Base-by-base conservation (phyloP, 2,113 vertebrate species). In the Epinephelus moara region DNA sequence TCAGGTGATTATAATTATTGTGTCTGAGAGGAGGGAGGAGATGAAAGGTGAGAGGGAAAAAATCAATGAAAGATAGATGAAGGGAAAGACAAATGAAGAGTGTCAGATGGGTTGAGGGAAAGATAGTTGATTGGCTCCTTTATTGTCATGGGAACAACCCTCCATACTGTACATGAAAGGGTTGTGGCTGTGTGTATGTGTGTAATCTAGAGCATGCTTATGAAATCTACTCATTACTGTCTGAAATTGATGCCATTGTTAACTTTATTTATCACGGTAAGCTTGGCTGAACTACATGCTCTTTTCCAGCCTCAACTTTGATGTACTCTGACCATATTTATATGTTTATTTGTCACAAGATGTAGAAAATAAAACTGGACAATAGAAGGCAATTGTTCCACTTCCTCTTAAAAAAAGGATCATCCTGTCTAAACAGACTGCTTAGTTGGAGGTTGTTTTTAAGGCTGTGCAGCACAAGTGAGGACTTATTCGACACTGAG, bases 31-130 rank as follows among this genome's bases (percentile, higher is more conserved):
- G 62, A 75, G 60, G 76, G 78, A 78, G 84, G 78, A 49, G 70
- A 60, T 45, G 50, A 77, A 60, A 60, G 71, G 63, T 66, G 68
- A 81, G 60, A 0, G 14, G 56, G 23, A 42, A 23, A 62, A 23
- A 69, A 78, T 62, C 74, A 55, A 71, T 60, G 59, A 71, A 52
- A 42, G 55, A 53, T 14, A 82, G 75, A 86, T 70, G 60, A 85
- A 73, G 8, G 37, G 55, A 21, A 62, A 37, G 59, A 71, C 25
- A 27, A 69, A 81, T 67, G 30, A 75, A 53, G 59, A 76, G 21
- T 53, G 86, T 47, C 53, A 55, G 61, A 40, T 33, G 6, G 50
- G 72, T 69, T 12, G 73, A 78, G 37, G 37, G 59, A 49, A 37
- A 81, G 49, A 37, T 3, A 55, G 18, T 17, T 63, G 37, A 81